These are phyloP conservation scores for Stegodyphus dumicola DNA, from an alignment of 1,140 invertebrate genomes.

Conservation along the genomic window DNA sequence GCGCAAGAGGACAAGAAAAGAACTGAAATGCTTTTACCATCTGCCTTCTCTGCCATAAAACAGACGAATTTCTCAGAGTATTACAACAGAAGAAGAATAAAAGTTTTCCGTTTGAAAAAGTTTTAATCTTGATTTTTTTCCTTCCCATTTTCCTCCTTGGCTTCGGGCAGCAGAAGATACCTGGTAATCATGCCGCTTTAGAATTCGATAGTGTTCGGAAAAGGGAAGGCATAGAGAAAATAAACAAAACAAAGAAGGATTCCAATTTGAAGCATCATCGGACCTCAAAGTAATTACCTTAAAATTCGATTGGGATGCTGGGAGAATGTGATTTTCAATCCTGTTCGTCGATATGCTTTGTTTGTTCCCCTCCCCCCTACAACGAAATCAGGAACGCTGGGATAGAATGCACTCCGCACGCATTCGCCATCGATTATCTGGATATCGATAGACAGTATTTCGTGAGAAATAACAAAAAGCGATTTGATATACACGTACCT, in stretches of 20 bases:
- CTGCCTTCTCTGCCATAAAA: slow-evolving; percentile 21
- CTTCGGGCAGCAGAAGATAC: slow-evolving; percentile 3
- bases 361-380: too few species aligned
- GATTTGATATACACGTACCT: too few species aligned
- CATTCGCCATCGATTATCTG: too few species aligned
- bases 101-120: slow-evolving; percentile 25
- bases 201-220: background rate
- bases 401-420: too few species aligned
- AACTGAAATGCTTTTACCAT: background rate
- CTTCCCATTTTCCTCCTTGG: background rate
- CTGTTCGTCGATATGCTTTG: background rate
- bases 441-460: too few species aligned
- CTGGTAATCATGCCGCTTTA: background rate
- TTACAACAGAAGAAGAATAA: background rate
- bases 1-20: background rate
- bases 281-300: slow-evolving; percentile 23
- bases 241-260: slow-evolving; percentile 2
- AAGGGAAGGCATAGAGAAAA: background rate
- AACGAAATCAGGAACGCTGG: too few species aligned
- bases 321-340: slow-evolving; percentile 2
- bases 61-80: background rate
- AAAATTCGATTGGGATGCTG: slow-evolving; percentile 34
- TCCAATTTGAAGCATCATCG: slow-evolving; percentile 40
- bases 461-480: too few species aligned
- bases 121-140: slow-evolving; percentile 39